phyloP scores from a whole-genome alignment of 1,140 invertebrate genomes.

The Euwallacea similis region DNA sequence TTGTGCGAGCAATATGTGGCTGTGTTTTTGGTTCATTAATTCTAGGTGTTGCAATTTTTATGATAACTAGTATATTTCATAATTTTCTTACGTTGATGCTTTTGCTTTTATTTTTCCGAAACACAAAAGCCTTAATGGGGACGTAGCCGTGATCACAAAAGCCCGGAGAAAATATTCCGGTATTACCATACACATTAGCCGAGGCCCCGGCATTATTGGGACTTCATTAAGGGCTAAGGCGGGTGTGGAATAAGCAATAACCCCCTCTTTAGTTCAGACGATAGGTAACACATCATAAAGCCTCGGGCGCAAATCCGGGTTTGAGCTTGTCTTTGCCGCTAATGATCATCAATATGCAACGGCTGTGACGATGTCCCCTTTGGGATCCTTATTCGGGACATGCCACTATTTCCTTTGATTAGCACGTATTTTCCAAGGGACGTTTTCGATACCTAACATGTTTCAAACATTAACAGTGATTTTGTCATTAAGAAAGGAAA shows the following conservation, averaged over 20 bases:
- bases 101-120: too few species aligned
- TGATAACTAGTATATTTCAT: too few species aligned
- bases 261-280: conserved; percentile 22
- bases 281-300: conserved; percentile 31
- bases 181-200: too few species aligned
- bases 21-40: too few species aligned
- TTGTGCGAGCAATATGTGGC: too few species aligned
- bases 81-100: too few species aligned
- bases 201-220: conserved; percentile 5
- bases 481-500: background rate
- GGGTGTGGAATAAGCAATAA: conserved; percentile 32
- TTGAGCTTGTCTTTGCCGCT: conserved; percentile 29
- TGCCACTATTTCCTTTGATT: conserved; percentile 26
- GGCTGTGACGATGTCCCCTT: conserved; percentile 27
- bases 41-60: too few species aligned
- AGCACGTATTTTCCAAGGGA: conserved; percentile 13
- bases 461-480: too few species aligned
- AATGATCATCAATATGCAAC: conserved; percentile 36
- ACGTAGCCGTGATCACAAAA: too few species aligned
- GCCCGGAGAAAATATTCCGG: too few species aligned
- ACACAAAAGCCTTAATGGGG: too few species aligned
- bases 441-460: too few species aligned
- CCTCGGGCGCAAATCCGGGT: conserved; percentile 25
- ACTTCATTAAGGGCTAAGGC: conserved; percentile 29
- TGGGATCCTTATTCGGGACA: conserved; percentile 24